Evolutionary conservation across 1,140 invertebrate genomes (phyloP), one percentile per base, ranked within the genome.

Genomic region (Hylyphantes graminicola): DNA sequence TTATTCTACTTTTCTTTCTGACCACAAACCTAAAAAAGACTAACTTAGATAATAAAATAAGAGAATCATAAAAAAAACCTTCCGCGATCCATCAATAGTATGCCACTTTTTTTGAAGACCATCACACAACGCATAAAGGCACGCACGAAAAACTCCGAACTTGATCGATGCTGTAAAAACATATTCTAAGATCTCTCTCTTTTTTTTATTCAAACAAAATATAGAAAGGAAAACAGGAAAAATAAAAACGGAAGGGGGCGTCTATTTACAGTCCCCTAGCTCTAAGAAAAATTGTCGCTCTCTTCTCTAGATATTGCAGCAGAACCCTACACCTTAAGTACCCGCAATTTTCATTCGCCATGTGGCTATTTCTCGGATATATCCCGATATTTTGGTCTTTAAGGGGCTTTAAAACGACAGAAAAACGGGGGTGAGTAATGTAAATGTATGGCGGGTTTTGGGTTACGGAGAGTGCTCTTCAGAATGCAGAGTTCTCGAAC

Each of bases 231-330:
- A 59, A 74, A 74, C 21, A 15, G 17, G 17, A 61, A 61, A 35
- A 17, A 17, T 17, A 19, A 65, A 65, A 65, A 10, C 21, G 21
- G 51, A 8, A 3, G 17, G 17, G 15, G 51, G 54, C 72, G 51
- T 74, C 35, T 74, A 74, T 74, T 74, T 57, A 35, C 54, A 55
- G 21, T 21, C 57, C 17, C 35, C 9, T 8, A 0, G 3, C 72
- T 59, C 48, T 21, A 57, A 48, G 72, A 74, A 74, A 74, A 21
- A 74, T 74, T 57, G 72, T 21, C 72, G 51, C 7, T 57, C 19
- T 70, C 19, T n/a, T 70, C 15, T 70, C 50, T 11, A 2, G 54
- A 70, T 9, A 35, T 35, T 35, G 35, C n/a, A n/a, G 51, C 19
- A 53, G 68, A 11, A 4, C 0, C 15, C 50, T 11, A 53, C 6